Evolutionary conservation across 2,888 invertebrate species (phyloP), one percentile per base, ranked within the genome.

Genomic region (Cacoxenus indagator): DNA sequence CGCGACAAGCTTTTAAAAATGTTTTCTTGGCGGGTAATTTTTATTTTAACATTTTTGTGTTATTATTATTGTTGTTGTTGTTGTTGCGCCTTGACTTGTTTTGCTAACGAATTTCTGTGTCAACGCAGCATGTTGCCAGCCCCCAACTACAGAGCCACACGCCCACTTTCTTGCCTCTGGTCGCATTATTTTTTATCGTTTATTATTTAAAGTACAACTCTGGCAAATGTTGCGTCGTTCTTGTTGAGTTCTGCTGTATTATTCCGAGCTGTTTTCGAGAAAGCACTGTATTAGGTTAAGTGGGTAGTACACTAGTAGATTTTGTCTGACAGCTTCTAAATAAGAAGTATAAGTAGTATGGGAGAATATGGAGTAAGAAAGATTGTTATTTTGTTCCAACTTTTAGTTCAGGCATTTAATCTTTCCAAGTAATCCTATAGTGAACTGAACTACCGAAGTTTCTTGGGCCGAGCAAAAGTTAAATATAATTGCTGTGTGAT

Each of bases 91-190:
- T 8, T 43, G 17, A 22, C 48, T 71, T 75, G 73, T 74, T 72
- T 75, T 72, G 69, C 69, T 73, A 73, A 76, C 71, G 70, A 74
- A 76, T 75, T 76, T 75, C 76, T 79, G 73, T 76, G 70, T 78
- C 71, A 78, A 73, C 72, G 75, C 74, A 73, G 75, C 74, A 73
- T 80, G 73, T 76, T 70, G 73, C 69, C 68, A 74, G 3, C 0
- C 1, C n/a, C n/a, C n/a, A n/a, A 48, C 17, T 22, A 51, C 17
- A 22, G 4, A 6, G 19, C 5, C 9, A 9, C 51, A 51, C 22
- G 19, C 5, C 51, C 22, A n/a, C 22, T 19, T 8, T 8, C 17
- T 19, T 22, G 48, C 48, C 22, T 1, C 22, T 11, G 61, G 43
- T 73, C 75, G 73, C 73, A 74, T 74, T 73, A 73, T 74, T 72